Percentiles rank a stretch among this genome's conserved stretches.
Conservation (phyloP, 1,140 invertebrate genomes). For the Maconellicoccus hirsutus region DNA sequence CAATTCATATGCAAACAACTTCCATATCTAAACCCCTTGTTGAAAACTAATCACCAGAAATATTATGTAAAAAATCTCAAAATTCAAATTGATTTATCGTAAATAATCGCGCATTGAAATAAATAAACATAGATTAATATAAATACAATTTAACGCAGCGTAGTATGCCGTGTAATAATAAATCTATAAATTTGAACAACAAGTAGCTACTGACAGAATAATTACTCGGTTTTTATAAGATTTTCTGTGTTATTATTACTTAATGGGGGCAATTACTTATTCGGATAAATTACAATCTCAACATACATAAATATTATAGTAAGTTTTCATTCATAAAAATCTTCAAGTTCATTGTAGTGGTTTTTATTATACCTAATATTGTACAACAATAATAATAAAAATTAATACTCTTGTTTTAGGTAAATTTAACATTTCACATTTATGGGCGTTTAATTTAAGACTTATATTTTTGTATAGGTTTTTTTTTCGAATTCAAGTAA, state of each 20-base stretch:
- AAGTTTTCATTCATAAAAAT: conserved; percentile 13
- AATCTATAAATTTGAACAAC: conserved; percentile 10
- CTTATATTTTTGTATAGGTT: no score
- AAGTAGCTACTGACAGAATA: conserved; percentile 20
- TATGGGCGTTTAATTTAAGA: no score
- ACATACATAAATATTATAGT: conserved; percentile 4
- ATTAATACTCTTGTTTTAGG: not conserved
- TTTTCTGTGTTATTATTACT: not conserved
- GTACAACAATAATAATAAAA: conserved; percentile 14
- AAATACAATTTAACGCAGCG: not conserved
- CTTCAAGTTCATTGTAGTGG: not conserved
- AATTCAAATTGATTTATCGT: not conserved
- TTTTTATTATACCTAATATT: conserved; percentile 19
- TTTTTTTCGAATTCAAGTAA: no score
- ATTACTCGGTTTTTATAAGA: conserved; percentile 16
- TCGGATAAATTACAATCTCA: conserved; percentile 13
- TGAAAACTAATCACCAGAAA: no score
- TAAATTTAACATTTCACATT: not conserved
- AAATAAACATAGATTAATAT: not conserved
- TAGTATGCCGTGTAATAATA: not conserved
- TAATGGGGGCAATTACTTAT: conserved; percentile 20
- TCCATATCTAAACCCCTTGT: no score
- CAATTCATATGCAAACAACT: no score
- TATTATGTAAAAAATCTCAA: no score
- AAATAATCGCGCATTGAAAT: not conserved